These are phyloP conservation scores for Dendrolimus houi DNA, from an alignment of 2,888 invertebrate species.

Conservation along the genomic window DNA sequence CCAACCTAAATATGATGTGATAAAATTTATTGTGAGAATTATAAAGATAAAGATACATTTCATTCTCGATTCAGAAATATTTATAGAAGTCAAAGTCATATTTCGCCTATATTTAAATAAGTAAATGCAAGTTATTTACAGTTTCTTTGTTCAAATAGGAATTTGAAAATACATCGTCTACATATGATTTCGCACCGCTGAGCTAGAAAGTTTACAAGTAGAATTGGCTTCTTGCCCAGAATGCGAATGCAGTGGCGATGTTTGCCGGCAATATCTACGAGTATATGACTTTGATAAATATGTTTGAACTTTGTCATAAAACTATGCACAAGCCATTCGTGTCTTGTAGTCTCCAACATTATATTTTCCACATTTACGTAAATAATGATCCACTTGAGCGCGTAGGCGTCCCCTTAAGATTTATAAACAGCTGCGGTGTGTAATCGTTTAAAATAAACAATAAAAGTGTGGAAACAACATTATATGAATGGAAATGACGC, in stretches of 20 bases:
- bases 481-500: slow-evolving; percentile 20
- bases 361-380: slow-evolving; percentile 22
- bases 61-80: too few species aligned
- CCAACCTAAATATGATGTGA: too few species aligned
- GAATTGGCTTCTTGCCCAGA: slow-evolving; percentile 32
- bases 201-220: slow-evolving; percentile 13
- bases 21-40: too few species aligned
- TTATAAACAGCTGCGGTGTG: slow-evolving; percentile 21
- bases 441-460: slow-evolving; percentile 8
- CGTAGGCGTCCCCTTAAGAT: slow-evolving; percentile 25
- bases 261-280: slow-evolving; percentile 13
- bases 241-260: slow-evolving; percentile 22
- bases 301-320: slow-evolving; percentile 5
- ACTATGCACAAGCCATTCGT: slow-evolving; percentile 4
- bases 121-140: not conserved
- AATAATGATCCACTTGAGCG: slow-evolving; percentile 16
- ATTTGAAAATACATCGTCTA: slow-evolving; percentile 7
- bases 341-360: slow-evolving; percentile 4
- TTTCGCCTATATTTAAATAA: too few species aligned
- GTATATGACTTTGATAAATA: not conserved
- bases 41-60: too few species aligned
- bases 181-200: slow-evolving; percentile 1
- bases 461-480: slow-evolving; percentile 20
- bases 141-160: not conserved
- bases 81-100: too few species aligned